phyloP scores from a whole-genome alignment of 2,888 invertebrate genomes.

The Bombylius major region DNA sequence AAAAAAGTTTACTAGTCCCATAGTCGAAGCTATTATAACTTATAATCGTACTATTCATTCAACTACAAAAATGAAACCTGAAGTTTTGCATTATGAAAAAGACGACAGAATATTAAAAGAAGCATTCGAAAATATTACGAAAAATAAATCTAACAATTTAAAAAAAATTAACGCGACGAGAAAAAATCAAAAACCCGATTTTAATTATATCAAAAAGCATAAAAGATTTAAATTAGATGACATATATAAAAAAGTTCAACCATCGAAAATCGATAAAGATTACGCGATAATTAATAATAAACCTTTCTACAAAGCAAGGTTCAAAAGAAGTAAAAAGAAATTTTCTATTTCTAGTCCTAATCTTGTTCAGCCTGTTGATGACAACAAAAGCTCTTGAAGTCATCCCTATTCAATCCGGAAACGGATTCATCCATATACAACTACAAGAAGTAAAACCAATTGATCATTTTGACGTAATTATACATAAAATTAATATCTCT shows the following conservation, averaged over 20 bases:
- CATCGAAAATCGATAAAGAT: background rate
- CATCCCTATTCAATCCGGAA: background rate
- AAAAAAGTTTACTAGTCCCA: background rate
- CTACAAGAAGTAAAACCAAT: background rate
- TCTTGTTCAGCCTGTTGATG: background rate
- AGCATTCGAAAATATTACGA: background rate
- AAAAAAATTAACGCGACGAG: background rate
- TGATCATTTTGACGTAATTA: background rate
- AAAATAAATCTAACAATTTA: background rate
- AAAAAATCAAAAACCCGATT: background rate
- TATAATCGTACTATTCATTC: background rate
- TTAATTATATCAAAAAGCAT: background rate
- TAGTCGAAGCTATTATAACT: background rate
- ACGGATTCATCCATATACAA: background rate
- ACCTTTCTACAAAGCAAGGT: too few relatives aligned
- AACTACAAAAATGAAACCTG: background rate
- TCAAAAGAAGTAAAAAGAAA: too few relatives aligned
- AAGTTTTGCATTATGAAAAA: background rate
- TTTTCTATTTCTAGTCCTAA: background rate
- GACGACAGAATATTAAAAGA: background rate
- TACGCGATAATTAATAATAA: background rate
- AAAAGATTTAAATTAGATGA: background rate
- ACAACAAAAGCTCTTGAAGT: background rate
- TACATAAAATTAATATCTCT: too few relatives aligned
- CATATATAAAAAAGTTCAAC: background rate